Evolutionary conservation across 2,797 vertebrate species (phyloP).

Genomic region (Micropoecilia bifurca): DNA sequence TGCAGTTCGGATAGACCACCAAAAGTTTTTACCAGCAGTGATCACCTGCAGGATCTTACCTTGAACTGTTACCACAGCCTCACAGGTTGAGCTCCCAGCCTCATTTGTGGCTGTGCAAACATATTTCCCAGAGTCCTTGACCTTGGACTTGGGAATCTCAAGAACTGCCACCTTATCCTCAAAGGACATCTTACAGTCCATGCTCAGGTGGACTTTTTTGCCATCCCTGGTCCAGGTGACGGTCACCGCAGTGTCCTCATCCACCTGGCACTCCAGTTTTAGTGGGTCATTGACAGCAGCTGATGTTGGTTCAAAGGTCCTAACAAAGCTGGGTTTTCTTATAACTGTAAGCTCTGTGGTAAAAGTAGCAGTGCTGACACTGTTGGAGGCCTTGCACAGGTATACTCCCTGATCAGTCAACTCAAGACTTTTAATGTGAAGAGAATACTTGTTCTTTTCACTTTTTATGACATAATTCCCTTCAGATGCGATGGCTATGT

Average conservation of each 20-base stretch:
- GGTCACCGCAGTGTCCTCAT: constrained; percentile 94
- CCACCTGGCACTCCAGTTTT: constrained; percentile 93
- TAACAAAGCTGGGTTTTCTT: constrained; percentile 91
- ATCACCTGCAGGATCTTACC: constrained; percentile 86
- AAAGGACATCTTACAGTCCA: constrained; percentile 95
- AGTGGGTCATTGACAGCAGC: constrained; percentile 90
- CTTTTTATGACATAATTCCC: constrained; percentile 85
- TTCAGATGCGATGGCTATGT: constrained; percentile 84
- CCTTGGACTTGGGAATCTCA: constrained; percentile 93
- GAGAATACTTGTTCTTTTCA: constrained; percentile 89
- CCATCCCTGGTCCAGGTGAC: constrained; percentile 93
- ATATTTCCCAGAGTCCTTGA: constrained; percentile 96
- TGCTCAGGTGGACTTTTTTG: constrained; percentile 91
- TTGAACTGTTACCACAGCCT: constrained; percentile 88
- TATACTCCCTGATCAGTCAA: constrained; percentile 88
- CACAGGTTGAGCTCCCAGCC: constrained; percentile 91
- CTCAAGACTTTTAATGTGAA: constrained; percentile 90
- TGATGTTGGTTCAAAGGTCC: constrained; percentile 85
- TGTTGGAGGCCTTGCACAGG: constrained; percentile 97
- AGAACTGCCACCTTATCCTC: constrained; percentile 95
- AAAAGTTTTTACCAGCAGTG: constrained; percentile 32
- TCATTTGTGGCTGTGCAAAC: constrained; percentile 93
- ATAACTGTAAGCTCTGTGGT: constrained; percentile 89
- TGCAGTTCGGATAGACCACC: constrained; percentile 41
- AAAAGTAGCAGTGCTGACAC: constrained; percentile 91